Conservation (phyloP, 1,140 invertebrate species). For the Brachionus asplanchnoidis region DNA sequence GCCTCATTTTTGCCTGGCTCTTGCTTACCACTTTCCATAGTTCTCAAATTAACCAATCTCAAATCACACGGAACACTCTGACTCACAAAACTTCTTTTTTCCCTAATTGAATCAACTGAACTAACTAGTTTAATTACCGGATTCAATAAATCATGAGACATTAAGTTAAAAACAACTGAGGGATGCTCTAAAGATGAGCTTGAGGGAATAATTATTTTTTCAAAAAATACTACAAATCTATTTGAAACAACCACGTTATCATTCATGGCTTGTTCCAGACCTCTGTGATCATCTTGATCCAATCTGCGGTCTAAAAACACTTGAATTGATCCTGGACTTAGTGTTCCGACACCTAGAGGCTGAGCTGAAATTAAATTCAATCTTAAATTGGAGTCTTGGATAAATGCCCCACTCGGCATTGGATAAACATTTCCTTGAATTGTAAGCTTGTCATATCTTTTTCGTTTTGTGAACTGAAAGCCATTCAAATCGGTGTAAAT, state of each 20-base stretch:
- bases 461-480: slow-evolving; percentile 78
- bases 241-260: slow-evolving; percentile 65
- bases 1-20: background rate
- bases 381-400: slow-evolving; percentile 72
- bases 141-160: slow-evolving; percentile 23
- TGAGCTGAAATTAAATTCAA: slow-evolving; percentile 74
- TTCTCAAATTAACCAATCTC: slow-evolving; percentile 30
- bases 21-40: background rate
- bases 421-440: slow-evolving; percentile 94
- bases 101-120: background rate
- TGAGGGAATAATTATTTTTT: background rate
- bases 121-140: background rate
- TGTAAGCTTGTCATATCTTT: slow-evolving; percentile 77
- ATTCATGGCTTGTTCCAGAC: slow-evolving; percentile 79
- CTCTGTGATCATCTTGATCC: slow-evolving; percentile 86
- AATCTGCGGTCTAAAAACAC: slow-evolving; percentile 73
- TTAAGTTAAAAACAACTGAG: background rate
- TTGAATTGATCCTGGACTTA: slow-evolving; percentile 56
- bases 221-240: background rate
- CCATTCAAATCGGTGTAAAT: slow-evolving; percentile 93
- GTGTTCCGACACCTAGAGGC: slow-evolving; percentile 76
- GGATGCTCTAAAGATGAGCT: background rate
- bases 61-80: slow-evolving; percentile 26
- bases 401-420: slow-evolving; percentile 74
- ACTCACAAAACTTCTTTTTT: background rate